Conservation (phyloP, 37 sponge, comb jelly and placozoan genomes). For the Cliona cf. orientalis region DNA sequence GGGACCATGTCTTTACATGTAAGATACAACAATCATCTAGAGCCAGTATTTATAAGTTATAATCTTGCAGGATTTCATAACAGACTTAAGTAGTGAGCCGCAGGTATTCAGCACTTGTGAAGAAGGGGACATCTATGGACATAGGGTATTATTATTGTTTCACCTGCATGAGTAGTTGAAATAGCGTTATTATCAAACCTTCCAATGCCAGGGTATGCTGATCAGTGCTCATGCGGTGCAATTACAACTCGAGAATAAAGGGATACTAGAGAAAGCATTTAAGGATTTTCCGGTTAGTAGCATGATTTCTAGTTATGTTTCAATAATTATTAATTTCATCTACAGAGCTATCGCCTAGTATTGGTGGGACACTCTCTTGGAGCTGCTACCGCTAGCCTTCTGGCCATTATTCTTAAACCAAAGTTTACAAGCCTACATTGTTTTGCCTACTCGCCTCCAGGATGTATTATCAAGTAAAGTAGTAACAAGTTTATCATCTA, state of each 20-base stretch:
- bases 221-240: slow-evolving; percentile 57
- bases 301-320: neutral
- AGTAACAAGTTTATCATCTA: neutral
- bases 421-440: slow-evolving; percentile 65
- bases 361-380: slow-evolving; percentile 72
- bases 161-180: neutral
- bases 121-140: slow-evolving; percentile 57
- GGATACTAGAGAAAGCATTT: slow-evolving; percentile 53
- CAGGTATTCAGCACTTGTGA: slow-evolving; percentile 21
- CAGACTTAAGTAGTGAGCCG: slow-evolving; percentile 66
- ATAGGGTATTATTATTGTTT: slow-evolving; percentile 40
- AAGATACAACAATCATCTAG: too few species aligned
- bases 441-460: slow-evolving; percentile 77
- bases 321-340: neutral
- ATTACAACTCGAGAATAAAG: slow-evolving; percentile 55
- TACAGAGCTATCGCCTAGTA: slow-evolving; percentile 62
- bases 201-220: slow-evolving; percentile 55
- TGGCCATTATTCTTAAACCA: slow-evolving; percentile 62
- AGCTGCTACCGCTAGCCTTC: slow-evolving; percentile 62
- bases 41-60: neutral
- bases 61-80: slow-evolving; percentile 57
- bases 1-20: slow-evolving; percentile 79
- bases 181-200: neutral
- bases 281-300: slow-evolving; percentile 43
- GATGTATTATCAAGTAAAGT: slow-evolving; percentile 34